A percentile compares a stretch with the other conserved stretches of the same genome.
Evolutionary conservation across 1,140 invertebrate species (phyloP).

Genomic region (Microplitis mediator): DNA sequence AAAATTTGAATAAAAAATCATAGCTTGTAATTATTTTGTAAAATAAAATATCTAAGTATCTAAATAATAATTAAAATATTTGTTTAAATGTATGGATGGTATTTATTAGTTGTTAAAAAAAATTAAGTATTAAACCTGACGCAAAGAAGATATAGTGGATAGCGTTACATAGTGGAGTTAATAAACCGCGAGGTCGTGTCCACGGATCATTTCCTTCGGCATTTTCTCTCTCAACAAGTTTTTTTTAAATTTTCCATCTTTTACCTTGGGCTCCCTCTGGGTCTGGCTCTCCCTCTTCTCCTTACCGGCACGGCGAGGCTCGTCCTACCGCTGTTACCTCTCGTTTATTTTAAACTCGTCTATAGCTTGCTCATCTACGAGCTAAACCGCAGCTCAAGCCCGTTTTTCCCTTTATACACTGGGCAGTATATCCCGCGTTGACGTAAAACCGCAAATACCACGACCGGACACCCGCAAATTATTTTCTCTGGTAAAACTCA

Average conservation of each 20-base stretch:
- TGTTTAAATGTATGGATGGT: neutral
- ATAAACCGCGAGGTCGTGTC: slow-evolving; percentile 45
- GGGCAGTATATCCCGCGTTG: slow-evolving; percentile 19
- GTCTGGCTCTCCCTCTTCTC: too few species aligned
- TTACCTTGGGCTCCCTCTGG: neutral
- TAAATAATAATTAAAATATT: too few species aligned
- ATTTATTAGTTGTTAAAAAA: neutral
- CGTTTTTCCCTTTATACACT: too few species aligned
- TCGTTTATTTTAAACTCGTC: slow-evolving; percentile 16
- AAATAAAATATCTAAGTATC: too few species aligned
- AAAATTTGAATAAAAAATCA: too few species aligned
- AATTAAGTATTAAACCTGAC: neutral
- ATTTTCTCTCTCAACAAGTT: slow-evolving; percentile 25
- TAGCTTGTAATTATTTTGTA: too few species aligned
- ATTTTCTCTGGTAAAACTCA: slow-evolving; percentile 43
- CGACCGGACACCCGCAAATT: slow-evolving; percentile 52
- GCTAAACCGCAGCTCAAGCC: too few species aligned
- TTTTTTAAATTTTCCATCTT: neutral
- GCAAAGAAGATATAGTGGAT: neutral
- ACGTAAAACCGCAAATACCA: slow-evolving; percentile 34
- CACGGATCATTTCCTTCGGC: slow-evolving; percentile 7
- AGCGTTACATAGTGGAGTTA: slow-evolving; percentile 40
- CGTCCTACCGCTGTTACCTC: too few species aligned
- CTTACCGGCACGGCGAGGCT: too few species aligned
- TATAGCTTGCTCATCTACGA: neutral